These are phyloP conservation scores for Diplosoma virens DNA, from an alignment of 23 tunicate species.

Conservation along the genomic window DNA sequence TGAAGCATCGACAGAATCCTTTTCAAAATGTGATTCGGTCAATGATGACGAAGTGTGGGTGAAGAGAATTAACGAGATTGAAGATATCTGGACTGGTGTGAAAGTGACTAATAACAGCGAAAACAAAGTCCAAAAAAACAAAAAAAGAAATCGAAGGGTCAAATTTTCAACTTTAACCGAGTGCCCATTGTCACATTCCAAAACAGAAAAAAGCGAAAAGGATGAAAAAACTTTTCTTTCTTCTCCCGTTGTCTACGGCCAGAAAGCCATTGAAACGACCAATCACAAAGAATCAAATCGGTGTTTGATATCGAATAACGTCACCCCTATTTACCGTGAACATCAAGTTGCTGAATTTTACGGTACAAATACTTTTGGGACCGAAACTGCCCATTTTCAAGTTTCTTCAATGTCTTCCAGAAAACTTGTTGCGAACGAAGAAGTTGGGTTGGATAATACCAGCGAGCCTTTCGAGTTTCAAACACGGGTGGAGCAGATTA, in stretches of 20 bases:
- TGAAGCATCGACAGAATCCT: background rate
- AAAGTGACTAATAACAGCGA: background rate
- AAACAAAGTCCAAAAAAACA: background rate
- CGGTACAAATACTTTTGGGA: constrained; percentile 13
- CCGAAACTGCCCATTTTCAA: no score
- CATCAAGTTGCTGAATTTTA: constrained; percentile 57
- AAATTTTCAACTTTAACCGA: background rate
- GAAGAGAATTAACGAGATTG: background rate
- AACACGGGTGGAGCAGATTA: no score
- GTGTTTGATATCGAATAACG: background rate
- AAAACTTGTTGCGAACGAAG: no score
- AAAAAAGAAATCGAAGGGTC: background rate
- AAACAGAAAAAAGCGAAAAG: no score
- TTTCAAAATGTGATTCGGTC: background rate
- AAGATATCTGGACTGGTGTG: background rate
- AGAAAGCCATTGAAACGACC: no score
- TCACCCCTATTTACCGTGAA: constrained; percentile 6
- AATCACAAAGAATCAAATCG: background rate
- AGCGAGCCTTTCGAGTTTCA: no score
- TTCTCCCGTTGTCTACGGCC: background rate
- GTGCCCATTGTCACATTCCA: background rate
- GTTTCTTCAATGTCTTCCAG: no score
- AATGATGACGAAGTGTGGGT: constrained; percentile 15
- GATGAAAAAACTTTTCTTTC: background rate
- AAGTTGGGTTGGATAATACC: no score